Evolutionary conservation across 2,888 invertebrate genomes (phyloP).

Genomic region (Sphaeridia pumilis): DNA sequence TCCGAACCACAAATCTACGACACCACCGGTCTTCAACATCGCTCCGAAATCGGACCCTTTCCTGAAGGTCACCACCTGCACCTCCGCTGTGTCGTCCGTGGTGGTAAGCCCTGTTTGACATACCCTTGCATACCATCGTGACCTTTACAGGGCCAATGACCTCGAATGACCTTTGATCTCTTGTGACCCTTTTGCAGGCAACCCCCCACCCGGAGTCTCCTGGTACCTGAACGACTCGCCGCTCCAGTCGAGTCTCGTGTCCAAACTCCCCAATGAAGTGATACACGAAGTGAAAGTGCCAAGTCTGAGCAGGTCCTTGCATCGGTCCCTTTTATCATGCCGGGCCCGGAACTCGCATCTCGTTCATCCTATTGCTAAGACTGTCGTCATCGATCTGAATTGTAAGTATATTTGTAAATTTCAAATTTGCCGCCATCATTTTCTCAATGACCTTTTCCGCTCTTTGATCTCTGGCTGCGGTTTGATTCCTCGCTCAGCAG

Average conservation of each 20-base stretch:
- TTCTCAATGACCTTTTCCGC: no score
- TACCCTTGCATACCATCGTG: neutral
- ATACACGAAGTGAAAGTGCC: conserved; percentile 36
- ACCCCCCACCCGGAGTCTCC: conserved; percentile 28
- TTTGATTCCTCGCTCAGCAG: no score
- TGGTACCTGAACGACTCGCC: conserved; percentile 36
- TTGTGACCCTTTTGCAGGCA: conserved; percentile 16
- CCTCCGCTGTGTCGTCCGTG: conserved; percentile 31
- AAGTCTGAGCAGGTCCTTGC: conserved; percentile 34
- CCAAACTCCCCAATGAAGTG: conserved; percentile 33
- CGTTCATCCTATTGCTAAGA: conserved; percentile 33
- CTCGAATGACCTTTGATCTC: neutral
- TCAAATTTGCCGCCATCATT: no score
- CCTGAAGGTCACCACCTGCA: conserved; percentile 29
- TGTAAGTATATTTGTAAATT: conserved; percentile 33
- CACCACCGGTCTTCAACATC: conserved; percentile 25
- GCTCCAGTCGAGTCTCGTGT: conserved; percentile 29
- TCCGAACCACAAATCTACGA: conserved; percentile 34
- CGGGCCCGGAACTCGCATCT: conserved; percentile 33
- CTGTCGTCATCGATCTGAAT: conserved; percentile 35
- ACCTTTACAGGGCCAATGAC: no score
- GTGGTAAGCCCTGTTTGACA: conserved; percentile 29
- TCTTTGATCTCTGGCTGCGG: no score
- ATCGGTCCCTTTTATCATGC: conserved; percentile 31
- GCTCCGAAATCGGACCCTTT: conserved; percentile 33